phyloP scores from a whole-genome alignment of 2,113 vertebrate genomes.

The Pithys albifrons region DNA sequence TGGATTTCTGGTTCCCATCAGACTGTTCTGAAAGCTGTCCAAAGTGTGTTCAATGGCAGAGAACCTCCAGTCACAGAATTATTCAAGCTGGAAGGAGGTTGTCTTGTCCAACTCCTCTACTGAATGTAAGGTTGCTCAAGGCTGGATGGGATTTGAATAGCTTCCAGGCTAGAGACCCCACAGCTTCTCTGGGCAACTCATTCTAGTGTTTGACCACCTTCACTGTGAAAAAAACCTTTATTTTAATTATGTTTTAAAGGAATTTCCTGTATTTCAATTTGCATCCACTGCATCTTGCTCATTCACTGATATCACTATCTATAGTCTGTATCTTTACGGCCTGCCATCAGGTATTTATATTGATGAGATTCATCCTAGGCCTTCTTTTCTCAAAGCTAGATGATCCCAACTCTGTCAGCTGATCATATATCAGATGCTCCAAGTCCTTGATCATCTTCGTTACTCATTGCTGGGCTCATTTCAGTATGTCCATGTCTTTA shows the following conservation, averaged over 20 bases:
- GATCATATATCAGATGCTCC: accelerated
- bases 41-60: not conserved
- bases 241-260: not conserved
- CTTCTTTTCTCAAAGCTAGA: not conserved
- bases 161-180: not conserved
- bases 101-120: not conserved
- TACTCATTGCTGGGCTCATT: not conserved
- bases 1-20: not conserved
- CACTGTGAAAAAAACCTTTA: not conserved
- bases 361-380: not conserved
- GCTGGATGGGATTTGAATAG: not conserved
- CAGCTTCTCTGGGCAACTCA: not conserved
- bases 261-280: not conserved
- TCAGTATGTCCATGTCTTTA: not conserved
- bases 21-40: not conserved
- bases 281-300: not conserved
- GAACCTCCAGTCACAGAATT: not conserved
- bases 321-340: not conserved
- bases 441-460: not conserved
- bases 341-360: not conserved
- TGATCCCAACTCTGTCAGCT: not conserved
- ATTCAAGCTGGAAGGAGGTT: not conserved
- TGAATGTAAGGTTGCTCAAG: not conserved
- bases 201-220: not conserved
- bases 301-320: not conserved